Evolutionary conservation across 2,888 invertebrate genomes (phyloP), one percentile per base, ranked within the genome.

Genomic region (Yponomeuta plumbellus): DNA sequence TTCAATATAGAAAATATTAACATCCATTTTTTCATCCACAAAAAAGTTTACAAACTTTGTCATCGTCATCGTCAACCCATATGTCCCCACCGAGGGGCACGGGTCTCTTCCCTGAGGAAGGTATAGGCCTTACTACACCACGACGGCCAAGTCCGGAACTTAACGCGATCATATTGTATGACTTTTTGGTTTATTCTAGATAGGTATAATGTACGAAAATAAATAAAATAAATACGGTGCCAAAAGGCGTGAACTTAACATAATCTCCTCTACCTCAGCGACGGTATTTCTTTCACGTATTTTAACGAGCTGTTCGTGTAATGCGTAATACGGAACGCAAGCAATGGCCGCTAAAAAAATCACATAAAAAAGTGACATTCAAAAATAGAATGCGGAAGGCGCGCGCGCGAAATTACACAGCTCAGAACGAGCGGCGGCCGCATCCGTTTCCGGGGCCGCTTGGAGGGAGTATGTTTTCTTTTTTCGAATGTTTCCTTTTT

Each of bases 401-500:
- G 72, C 69, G 73, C 75, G 80, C 75, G 81, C 77, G 77, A 80
- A 81, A 81, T 81, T 81, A 80, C 80, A 78, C 78, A 77, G 77
- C 77, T 79, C 78, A 76, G 75, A 74, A 76, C 73, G 74, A 75
- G 73, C 70, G 71, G 73, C 74, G 72, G 76, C 78, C 76, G 75
- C 79, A 74, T 79, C 81, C 79, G 76, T 68, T 78, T 80, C 78
- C 79, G 70, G 75, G 73, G 71, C 69, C 70, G 69, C 70, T 58
- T 68, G 63, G 61, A 20, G 59, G 61, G 61, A 34, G 44, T 11
- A 34, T n/a, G 61, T 61, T 23, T 61, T 61, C 23, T 26, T 26
- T 61, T 61, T 61, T 61, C 26, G n/a, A 34, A 52, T 52, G 44
- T 52, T 26, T 26, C 11, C 61, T 26, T 26, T 52, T 59, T 61